Evolutionary conservation across 2,797 vertebrate species (phyloP).

Genomic region (Myoxocephalus aenaeus): DNA sequence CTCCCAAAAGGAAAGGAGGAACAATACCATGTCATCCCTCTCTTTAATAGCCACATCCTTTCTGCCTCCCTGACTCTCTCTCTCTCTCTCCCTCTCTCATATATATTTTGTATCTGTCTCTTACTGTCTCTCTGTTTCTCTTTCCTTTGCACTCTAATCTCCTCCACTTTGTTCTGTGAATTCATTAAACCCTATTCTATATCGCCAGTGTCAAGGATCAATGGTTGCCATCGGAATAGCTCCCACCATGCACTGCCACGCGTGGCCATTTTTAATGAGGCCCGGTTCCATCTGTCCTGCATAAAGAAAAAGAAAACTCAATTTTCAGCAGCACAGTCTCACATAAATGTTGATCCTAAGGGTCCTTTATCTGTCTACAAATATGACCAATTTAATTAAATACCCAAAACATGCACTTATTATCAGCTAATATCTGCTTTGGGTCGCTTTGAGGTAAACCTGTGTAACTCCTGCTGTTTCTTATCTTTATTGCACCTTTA

Average conservation of each 20-base stretch:
- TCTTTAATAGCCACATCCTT: slow-evolving; percentile 74
- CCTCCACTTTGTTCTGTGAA: slow-evolving; percentile 74
- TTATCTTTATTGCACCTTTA: slow-evolving; percentile 36
- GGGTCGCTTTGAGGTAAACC: slow-evolving; percentile 12
- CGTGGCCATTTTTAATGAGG: slow-evolving; percentile 73
- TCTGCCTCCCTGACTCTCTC: slow-evolving; percentile 43
- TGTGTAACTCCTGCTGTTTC: slow-evolving; percentile 24
- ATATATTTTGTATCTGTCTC: slow-evolving; percentile 33
- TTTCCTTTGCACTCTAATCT: slow-evolving; percentile 69
- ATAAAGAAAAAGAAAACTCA: slow-evolving; percentile 39
- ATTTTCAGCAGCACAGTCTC: slow-evolving; percentile 38
- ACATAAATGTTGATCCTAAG: slow-evolving; percentile 33
- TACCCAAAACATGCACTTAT: slow-evolving; percentile 24
- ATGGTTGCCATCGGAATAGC: slow-evolving; percentile 66
- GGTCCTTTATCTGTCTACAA: slow-evolving; percentile 35
- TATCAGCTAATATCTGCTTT: slow-evolving; percentile 30
- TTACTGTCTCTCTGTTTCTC: slow-evolving; percentile 54
- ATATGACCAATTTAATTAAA: slow-evolving; percentile 39
- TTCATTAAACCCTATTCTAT: slow-evolving; percentile 77
- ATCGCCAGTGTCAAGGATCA: slow-evolving; percentile 74
- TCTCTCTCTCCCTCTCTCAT: slow-evolving; percentile 50
- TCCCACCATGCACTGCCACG: slow-evolving; percentile 69
- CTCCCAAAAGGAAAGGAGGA: slow-evolving; percentile 74
- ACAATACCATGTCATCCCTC: slow-evolving; percentile 78
- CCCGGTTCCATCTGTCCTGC: slow-evolving; percentile 61